Percentiles rank a stretch among this genome's conserved stretches.
phyloP scores from a whole-genome alignment of 1,140 invertebrate species.

The Caenorhabditis brenneri region DNA sequence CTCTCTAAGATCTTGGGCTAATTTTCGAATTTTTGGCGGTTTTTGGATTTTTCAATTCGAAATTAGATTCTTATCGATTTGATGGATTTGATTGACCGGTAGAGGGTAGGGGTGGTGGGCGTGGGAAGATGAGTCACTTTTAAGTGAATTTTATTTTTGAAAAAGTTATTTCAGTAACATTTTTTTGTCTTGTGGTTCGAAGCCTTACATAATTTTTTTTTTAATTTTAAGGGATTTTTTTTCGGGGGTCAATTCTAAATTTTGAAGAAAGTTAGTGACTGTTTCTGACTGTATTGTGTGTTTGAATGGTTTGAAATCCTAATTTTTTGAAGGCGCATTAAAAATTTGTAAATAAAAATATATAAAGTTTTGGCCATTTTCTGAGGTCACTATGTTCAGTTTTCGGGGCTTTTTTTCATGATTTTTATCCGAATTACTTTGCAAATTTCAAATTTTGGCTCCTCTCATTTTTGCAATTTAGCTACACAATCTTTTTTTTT shows the following conservation, averaged over 20 bases:
- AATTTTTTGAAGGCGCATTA: too few relatives aligned
- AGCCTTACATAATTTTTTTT: neutral
- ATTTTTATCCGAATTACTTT: too few relatives aligned
- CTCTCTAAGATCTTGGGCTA: neutral
- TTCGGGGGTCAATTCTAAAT: neutral
- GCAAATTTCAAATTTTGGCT: too few relatives aligned
- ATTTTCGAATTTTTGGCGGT: neutral
- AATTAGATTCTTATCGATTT: conserved; percentile 29
- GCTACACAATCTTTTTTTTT: too few relatives aligned
- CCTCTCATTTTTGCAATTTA: too few relatives aligned
- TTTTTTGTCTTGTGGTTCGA: neutral
- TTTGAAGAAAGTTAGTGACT: too few relatives aligned
- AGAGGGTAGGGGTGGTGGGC: neutral
- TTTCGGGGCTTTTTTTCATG: too few relatives aligned
- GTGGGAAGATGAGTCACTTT: conserved; percentile 6
- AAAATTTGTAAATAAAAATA: too few relatives aligned
- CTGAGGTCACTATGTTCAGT: too few relatives aligned
- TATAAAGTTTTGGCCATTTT: too few relatives aligned
- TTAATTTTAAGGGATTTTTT: neutral
- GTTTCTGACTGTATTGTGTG: too few relatives aligned
- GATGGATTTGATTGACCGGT: neutral
- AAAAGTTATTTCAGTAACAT: neutral
- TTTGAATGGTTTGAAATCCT: too few relatives aligned
- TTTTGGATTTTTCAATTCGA: neutral
- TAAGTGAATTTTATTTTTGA: neutral